These are phyloP conservation scores for Fabriciana adippe DNA, from an alignment of 2,888 invertebrate genomes.

Conservation along the genomic window DNA sequence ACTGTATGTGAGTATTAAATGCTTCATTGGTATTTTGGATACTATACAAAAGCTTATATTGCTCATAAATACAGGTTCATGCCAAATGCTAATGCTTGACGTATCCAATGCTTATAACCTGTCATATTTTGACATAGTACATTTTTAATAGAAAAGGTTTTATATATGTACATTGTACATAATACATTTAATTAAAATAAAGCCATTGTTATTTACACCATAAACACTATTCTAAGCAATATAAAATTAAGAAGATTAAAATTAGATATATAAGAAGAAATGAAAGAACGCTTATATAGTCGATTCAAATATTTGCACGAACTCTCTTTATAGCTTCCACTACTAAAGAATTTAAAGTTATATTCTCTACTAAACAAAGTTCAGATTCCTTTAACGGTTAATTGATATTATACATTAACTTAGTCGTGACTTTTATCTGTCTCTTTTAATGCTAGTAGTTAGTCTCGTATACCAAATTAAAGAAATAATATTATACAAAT, in stretches of 20 bases:
- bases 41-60: slow-evolving; percentile 6
- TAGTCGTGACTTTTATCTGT: not conserved
- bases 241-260: not conserved
- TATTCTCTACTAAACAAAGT: slow-evolving; percentile 42
- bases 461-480: too few relatives aligned
- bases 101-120: too few relatives aligned
- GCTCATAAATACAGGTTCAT: too few relatives aligned
- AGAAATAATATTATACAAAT: too few relatives aligned
- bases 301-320: slow-evolving; percentile 32
- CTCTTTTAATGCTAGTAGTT: not conserved
- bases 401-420: not conserved
- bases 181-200: not conserved
- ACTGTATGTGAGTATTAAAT: not conserved
- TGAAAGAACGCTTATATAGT: slow-evolving; percentile 19
- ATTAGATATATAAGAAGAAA: slow-evolving; percentile 26
- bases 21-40: slow-evolving; percentile 2
- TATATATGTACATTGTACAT: not conserved
- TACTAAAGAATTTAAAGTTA: slow-evolving; percentile 14
- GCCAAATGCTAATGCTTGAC: too few relatives aligned
- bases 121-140: too few relatives aligned
- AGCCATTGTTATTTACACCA: not conserved
- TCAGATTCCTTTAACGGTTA: not conserved
- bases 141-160: too few relatives aligned
- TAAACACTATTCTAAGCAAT: not conserved
- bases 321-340: slow-evolving; percentile 34